These are phyloP conservation scores for Fundulus diaphanus DNA, from an alignment of 2,797 vertebrate genomes.

Conservation along the genomic window DNA sequence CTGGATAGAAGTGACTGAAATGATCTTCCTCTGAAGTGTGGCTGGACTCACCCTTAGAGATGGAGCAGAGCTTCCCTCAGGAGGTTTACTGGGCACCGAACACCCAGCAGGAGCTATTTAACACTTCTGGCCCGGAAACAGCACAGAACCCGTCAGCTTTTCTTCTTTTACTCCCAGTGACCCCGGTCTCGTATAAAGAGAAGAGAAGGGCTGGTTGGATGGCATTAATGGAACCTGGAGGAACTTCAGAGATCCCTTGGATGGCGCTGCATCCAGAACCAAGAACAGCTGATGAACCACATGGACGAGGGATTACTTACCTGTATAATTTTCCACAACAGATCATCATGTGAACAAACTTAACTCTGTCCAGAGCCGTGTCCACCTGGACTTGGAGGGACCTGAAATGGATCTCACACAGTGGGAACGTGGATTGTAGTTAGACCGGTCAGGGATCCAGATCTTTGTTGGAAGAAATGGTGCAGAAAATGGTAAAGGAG, in stretches of 20 bases:
- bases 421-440: neutral
- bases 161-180: neutral
- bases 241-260: neutral
- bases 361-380: neutral
- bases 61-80: too few relatives aligned
- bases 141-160: too few relatives aligned
- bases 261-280: neutral
- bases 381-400: neutral
- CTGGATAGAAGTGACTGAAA: too few relatives aligned
- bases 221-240: neutral
- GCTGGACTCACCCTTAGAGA: too few relatives aligned
- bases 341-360: neutral
- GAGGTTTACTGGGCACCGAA: too few relatives aligned
- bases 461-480: neutral
- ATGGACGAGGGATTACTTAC: neutral
- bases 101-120: too few relatives aligned
- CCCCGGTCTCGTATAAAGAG: neutral
- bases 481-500: neutral
- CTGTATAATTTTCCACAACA: neutral
- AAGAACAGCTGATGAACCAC: neutral
- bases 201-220: too few relatives aligned
- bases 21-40: too few relatives aligned
- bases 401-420: neutral
- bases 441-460: neutral
- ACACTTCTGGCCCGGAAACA: too few relatives aligned